Evolutionary conservation across 2,797 vertebrate genomes (phyloP).

Genomic region (Neosilurus mollespiculum): DNA sequence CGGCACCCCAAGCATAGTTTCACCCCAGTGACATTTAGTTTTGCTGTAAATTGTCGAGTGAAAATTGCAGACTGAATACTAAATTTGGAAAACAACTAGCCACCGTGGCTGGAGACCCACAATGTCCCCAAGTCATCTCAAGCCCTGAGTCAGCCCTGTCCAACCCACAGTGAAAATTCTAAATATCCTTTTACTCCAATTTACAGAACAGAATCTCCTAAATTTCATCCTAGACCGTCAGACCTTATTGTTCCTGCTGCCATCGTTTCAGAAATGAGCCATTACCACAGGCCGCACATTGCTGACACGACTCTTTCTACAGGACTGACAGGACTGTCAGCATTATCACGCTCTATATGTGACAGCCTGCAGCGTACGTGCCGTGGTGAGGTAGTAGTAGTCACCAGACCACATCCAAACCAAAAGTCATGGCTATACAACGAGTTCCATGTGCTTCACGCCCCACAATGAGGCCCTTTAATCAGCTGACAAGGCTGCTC

Average conservation of each 20-base stretch:
- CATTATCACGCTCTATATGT: neutral
- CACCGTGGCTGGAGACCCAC: neutral
- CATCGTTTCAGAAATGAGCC: constrained; percentile 3
- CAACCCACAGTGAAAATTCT: constrained; percentile 6
- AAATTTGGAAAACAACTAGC: constrained; percentile 23
- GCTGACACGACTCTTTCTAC: constrained; percentile 12
- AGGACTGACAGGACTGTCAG: constrained; percentile 13
- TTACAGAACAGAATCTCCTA: neutral
- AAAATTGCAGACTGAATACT: constrained; percentile 23
- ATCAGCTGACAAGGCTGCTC: constrained; percentile 25
- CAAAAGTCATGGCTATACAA: constrained; percentile 23
- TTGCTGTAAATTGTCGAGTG: neutral
- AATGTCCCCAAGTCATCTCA: constrained; percentile 13
- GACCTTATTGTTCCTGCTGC: constrained; percentile 1
- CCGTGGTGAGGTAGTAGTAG: neutral
- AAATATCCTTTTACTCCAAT: neutral
- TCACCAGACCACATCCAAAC: constrained; percentile 22
- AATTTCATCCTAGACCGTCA: neutral
- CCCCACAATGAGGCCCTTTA: constrained; percentile 4
- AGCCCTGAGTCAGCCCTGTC: constrained; percentile 14
- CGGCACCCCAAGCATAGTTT: neutral
- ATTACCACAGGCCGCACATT: neutral
- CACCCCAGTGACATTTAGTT: neutral
- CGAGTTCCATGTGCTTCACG: constrained; percentile 19
- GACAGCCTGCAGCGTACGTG: neutral